Base-by-base conservation (phyloP, 2,888 invertebrate species). In the Poecilobothrus nobilitatus region DNA sequence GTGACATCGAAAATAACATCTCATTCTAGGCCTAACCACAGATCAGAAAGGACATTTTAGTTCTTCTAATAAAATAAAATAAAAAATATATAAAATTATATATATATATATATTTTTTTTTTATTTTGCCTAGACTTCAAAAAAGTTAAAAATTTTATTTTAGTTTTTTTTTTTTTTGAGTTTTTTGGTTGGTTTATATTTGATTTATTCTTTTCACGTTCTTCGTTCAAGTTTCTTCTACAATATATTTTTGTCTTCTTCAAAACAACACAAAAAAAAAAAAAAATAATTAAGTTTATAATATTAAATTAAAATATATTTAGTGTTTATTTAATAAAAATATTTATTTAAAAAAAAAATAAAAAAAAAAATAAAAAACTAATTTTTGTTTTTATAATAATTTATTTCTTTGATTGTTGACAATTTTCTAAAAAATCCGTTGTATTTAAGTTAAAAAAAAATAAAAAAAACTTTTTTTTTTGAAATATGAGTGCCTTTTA, bases 21-120 rank as follows among this genome's bases (percentile, higher is more conserved):
- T 81, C 82, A 81, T 80, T 81, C 81, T 82, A 82, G 82, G 82
- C 82, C 81, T 81, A 82, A 80, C 82, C 80, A 78, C 79, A 78
- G 80, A 79, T 79, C 80, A 77, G 79, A 76, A 78, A 81, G 78
- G 79, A 81, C 81, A 78, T 76, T 68, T 71, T 71, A 69, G 71
- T 71, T 71, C 71, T 71, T 72, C 70, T 70, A 70, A 69, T 69
- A 66, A 68, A 68, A 70, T 63, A 67, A 71, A 68, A 68, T 64
- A 70, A 66, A 68, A 69, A 69, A 66, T 41, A 63, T 69, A 68
- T 63, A 64, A 62, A 68, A 68, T 66, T 63, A 69, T 64, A 41
- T 33, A 44, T 64, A 22, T 62, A 15, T 63, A 18, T 66, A 64
- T 68, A 44, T 66, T 64, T n/a, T 67, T 68, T 67, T 68, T 66